A percentile compares a stretch with the other conserved stretches of the same genome.
Evolutionary conservation across 2,113 vertebrate species (phyloP).

Genomic region (Xenopus laevis): DNA sequence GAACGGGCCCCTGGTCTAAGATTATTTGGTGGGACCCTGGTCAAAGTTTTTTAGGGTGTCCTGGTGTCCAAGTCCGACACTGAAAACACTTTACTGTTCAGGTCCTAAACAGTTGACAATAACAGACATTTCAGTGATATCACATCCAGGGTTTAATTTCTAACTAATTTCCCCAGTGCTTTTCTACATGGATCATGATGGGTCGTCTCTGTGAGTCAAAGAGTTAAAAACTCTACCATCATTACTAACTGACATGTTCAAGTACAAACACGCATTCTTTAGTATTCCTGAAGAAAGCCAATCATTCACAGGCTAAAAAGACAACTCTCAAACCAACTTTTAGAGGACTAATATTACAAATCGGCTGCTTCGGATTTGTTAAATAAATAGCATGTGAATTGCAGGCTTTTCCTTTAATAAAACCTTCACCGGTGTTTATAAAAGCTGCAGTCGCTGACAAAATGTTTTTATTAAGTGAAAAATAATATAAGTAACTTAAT

Average conservation of each 20-base stretch:
- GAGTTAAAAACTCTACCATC: background rate
- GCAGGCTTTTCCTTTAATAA: constrained; percentile 37
- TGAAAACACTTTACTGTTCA: too few species aligned
- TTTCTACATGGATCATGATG: too few species aligned
- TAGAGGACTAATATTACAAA: constrained; percentile 32
- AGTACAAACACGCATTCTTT: constrained; percentile 27
- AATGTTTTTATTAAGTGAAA: constrained; percentile 46
- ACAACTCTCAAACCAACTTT: constrained; percentile 16
- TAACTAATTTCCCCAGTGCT: too few species aligned
- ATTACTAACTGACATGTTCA: constrained; percentile 9
- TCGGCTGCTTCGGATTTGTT: constrained; percentile 36
- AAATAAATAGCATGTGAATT: constrained; percentile 43
- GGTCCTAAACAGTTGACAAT: too few species aligned
- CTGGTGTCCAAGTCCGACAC: too few species aligned
- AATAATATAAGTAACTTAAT: constrained; percentile 39
- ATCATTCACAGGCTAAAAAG: constrained; percentile 7
- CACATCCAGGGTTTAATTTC: too few species aligned
- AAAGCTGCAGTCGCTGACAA: constrained; percentile 34
- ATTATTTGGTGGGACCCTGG: too few species aligned
- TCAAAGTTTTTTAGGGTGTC: too few species aligned
- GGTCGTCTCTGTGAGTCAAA: background rate
- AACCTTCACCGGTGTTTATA: constrained; percentile 36
- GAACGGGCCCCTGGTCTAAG: too few species aligned
- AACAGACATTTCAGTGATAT: too few species aligned
- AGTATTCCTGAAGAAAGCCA: constrained; percentile 10